Conservation (phyloP, 2,113 vertebrate species). For the Polyodon spathula region DNA sequence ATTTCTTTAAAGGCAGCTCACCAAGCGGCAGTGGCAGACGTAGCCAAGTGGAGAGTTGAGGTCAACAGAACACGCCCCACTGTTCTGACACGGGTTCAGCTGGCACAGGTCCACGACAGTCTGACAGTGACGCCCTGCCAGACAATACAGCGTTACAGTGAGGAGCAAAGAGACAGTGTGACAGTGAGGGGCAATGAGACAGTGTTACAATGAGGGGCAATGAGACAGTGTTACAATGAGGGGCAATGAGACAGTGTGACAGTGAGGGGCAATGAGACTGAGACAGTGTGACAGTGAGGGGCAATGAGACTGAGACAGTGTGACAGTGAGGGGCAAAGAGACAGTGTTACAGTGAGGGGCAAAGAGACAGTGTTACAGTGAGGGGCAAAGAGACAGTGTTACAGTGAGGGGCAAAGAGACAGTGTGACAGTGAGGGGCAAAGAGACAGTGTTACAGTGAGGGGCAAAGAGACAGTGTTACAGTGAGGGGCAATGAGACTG, state of each 20-base stretch:
- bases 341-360: too few species aligned
- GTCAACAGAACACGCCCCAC: slow-evolving; percentile 73
- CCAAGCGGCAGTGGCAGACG: slow-evolving; percentile 69
- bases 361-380: too few species aligned
- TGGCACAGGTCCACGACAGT: slow-evolving; percentile 77
- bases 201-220: too few species aligned
- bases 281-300: neutral
- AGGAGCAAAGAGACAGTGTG: slow-evolving; percentile 7
- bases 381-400: slow-evolving; percentile 7
- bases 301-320: too few species aligned
- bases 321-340: too few species aligned
- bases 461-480: too few species aligned
- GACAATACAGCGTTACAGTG: too few species aligned
- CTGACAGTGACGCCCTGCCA: slow-evolving; percentile 78
- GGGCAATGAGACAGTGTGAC: too few species aligned
- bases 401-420: neutral
- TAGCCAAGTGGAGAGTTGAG: slow-evolving; percentile 74
- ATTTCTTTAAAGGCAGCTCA: slow-evolving; percentile 55
- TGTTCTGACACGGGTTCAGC: slow-evolving; percentile 71
- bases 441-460: too few species aligned
- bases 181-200: neutral
- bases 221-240: too few species aligned
- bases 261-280: slow-evolving; percentile 2
- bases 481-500: neutral
- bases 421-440: too few species aligned